phyloP scores from a whole-genome alignment of 2,797 vertebrate genomes.

The Morus bassanus region DNA sequence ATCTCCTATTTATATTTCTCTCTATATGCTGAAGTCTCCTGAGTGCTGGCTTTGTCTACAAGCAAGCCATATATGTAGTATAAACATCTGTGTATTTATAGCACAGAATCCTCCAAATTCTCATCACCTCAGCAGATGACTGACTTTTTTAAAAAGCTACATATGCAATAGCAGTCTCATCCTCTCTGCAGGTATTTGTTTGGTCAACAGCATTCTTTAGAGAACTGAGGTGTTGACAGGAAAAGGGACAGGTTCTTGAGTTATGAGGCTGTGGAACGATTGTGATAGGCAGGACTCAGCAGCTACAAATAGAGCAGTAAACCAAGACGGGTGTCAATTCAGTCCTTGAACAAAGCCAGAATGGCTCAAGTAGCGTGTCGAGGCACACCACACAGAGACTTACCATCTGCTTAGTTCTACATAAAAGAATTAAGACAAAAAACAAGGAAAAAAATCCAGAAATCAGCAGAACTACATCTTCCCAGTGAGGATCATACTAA shows the following conservation, averaged over 20 bases:
- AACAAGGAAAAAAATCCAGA: background rate
- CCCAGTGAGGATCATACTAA: background rate
- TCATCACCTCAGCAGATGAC: background rate
- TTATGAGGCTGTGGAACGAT: background rate
- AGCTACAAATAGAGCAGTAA: background rate
- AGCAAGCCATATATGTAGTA: background rate
- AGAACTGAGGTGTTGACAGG: background rate
- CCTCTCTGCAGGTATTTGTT: constrained; percentile 7
- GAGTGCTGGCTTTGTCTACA: background rate
- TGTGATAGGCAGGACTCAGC: background rate
- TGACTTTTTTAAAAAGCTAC: background rate
- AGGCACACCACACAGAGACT: background rate
- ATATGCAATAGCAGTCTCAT: background rate
- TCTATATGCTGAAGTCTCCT: background rate
- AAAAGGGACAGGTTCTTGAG: background rate
- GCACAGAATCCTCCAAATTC: constrained; percentile 1
- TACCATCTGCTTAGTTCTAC: background rate
- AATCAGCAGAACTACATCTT: background rate
- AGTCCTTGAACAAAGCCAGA: background rate
- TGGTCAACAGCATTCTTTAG: background rate
- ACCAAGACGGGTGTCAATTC: background rate
- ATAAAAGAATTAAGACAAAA: background rate
- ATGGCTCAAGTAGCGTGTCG: background rate
- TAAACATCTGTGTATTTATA: background rate
- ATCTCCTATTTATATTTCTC: background rate